Evolutionary conservation across 2,888 invertebrate species (phyloP).

Genomic region (Philonicus albiceps): DNA sequence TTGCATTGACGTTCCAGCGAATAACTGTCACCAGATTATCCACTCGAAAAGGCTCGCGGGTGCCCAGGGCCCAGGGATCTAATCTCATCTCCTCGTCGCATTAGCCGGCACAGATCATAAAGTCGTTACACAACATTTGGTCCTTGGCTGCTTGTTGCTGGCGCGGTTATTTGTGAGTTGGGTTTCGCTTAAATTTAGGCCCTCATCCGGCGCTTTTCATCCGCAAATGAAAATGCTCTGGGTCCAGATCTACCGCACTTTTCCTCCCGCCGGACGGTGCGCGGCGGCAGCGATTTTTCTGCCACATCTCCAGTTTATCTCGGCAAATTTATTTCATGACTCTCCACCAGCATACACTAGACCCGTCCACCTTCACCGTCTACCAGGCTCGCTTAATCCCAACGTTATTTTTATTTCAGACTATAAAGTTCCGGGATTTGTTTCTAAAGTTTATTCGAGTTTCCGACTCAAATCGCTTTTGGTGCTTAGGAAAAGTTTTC

Average conservation of each 20-base stretch:
- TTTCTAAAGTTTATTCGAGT: conserved; percentile 44
- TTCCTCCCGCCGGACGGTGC: background rate
- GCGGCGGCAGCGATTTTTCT: background rate
- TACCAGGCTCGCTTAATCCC: conserved; percentile 41
- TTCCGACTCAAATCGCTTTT: conserved; percentile 28
- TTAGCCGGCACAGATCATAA: conserved; percentile 44
- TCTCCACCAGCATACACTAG: background rate
- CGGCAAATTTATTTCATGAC: conserved; percentile 42
- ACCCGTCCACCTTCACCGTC: conserved; percentile 30
- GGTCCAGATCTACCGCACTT: background rate
- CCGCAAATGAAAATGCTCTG: background rate
- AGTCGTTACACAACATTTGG: conserved; percentile 48
- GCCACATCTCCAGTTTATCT: conserved; percentile 43
- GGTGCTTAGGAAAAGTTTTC: conserved; percentile 20
- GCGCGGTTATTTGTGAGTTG: conserved; percentile 27
- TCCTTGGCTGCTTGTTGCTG: conserved; percentile 30
- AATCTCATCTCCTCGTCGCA: conserved; percentile 11
- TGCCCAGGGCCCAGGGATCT: background rate
- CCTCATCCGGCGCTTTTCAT: background rate
- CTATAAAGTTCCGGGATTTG: conserved; percentile 43
- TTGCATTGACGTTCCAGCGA: conserved; percentile 3
- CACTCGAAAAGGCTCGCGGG: conserved; percentile 7
- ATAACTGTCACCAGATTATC: conserved; percentile 20
- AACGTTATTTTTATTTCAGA: conserved; percentile 42
- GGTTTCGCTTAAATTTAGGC: conserved; percentile 36